Evolutionary conservation across 2,113 vertebrate species (phyloP).

Genomic region (Isurus oxyrinchus): DNA sequence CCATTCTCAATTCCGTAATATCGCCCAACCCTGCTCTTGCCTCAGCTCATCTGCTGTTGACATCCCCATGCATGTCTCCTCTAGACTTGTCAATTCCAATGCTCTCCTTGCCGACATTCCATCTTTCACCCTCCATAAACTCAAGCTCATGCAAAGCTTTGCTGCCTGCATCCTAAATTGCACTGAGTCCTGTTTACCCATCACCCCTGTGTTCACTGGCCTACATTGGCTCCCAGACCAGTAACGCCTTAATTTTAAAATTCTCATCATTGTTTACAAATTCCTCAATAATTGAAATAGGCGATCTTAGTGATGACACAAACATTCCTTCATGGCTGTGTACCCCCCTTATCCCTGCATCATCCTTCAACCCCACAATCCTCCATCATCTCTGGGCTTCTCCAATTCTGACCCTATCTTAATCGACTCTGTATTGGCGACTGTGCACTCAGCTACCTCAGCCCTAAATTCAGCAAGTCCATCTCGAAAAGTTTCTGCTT

Average conservation of each 20-base stretch:
- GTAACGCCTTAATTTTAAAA: neutral
- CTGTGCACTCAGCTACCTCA: neutral
- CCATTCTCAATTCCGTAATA: neutral
- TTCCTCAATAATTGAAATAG: neutral
- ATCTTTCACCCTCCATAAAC: neutral
- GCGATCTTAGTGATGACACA: no score
- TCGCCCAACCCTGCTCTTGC: neutral
- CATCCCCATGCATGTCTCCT: neutral
- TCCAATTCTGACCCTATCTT: neutral
- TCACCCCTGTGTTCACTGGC: neutral
- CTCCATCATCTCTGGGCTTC: neutral
- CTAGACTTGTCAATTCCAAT: neutral
- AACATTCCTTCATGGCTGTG: neutral
- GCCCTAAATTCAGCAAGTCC: neutral
- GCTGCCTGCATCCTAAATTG: neutral
- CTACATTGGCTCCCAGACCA: no score
- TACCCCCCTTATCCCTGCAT: neutral
- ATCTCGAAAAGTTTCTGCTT: neutral
- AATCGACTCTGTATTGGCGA: neutral
- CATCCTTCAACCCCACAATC: neutral
- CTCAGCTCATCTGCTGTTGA: neutral
- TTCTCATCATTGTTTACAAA: neutral
- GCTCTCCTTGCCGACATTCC: neutral
- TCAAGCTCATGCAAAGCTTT: neutral
- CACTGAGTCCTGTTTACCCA: neutral